Evolutionary conservation across 2,113 vertebrate species (phyloP).

Genomic region (Opisthocomus hoazin): DNA sequence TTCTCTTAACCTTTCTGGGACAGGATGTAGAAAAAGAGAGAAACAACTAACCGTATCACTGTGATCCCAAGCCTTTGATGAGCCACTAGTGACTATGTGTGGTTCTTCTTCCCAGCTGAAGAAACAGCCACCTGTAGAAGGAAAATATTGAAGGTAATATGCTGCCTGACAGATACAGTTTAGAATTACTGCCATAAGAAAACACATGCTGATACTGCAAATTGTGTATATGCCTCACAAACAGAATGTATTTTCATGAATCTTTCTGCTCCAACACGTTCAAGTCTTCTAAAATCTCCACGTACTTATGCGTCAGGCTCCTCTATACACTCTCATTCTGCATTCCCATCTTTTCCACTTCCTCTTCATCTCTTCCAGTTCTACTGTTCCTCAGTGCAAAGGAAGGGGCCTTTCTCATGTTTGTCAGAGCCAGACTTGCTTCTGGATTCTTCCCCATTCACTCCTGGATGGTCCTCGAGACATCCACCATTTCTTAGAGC

Average conservation of each 20-base stretch:
- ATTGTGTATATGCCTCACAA: not conserved
- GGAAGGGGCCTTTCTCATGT: not conserved
- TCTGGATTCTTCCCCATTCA: not conserved
- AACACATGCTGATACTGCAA: not conserved
- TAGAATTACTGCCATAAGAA: not conserved
- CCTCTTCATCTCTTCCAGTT: not conserved
- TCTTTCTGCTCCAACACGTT: not conserved
- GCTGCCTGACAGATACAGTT: not conserved
- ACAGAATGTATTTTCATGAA: not conserved
- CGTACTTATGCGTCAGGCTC: not conserved
- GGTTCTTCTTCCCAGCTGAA: not conserved
- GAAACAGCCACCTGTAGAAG: not conserved
- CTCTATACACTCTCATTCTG: not conserved
- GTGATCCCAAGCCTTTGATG: not conserved
- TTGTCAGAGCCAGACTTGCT: not conserved
- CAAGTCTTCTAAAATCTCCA: not conserved
- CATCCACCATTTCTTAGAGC: not conserved
- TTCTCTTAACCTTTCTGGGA: not conserved
- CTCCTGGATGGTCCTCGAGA: not conserved
- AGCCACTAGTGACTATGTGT: not conserved
- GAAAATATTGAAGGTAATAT: not conserved
- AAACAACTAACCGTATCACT: not conserved
- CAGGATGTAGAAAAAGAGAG: not conserved
- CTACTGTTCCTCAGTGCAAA: not conserved
- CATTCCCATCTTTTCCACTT: not conserved